These are phyloP conservation scores for Stigmatopora argus DNA, from an alignment of 2,113 vertebrate genomes.

Conservation along the genomic window DNA sequence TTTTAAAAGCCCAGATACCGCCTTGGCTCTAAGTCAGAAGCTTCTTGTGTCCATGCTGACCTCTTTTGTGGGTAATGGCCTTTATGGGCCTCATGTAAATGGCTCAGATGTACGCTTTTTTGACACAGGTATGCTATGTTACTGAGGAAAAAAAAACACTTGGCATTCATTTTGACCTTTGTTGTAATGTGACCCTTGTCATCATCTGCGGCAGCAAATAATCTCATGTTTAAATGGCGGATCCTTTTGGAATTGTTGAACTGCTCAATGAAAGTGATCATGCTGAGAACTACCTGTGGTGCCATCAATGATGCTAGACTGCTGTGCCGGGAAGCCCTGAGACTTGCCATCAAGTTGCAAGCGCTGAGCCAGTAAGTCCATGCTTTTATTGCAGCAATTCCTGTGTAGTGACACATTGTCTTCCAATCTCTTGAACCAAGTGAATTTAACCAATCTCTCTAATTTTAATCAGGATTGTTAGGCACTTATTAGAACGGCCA, in stretches of 20 bases:
- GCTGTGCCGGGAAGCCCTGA: constrained; percentile 83
- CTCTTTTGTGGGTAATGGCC: constrained; percentile 72
- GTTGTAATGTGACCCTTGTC: neutral
- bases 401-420: neutral
- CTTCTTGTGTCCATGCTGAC: constrained; percentile 80
- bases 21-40: constrained; percentile 78
- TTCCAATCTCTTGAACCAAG: neutral
- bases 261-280: constrained; percentile 76
- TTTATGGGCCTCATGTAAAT: constrained; percentile 57
- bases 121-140: constrained; percentile 69
- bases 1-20: constrained; percentile 71
- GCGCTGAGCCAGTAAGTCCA: constrained; percentile 74
- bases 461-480: neutral
- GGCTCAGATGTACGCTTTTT: constrained; percentile 61
- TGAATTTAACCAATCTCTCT: neutral
- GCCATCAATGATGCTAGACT: constrained; percentile 78
- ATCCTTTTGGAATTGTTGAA: constrained; percentile 78
- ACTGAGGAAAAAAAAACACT: neutral
- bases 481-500: neutral
- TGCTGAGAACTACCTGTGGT: constrained; percentile 68
- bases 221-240: constrained; percentile 85
- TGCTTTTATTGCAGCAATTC: neutral
- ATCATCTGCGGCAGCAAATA: constrained; percentile 70
- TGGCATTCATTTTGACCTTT: neutral
- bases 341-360: constrained; percentile 80